Evolutionary conservation across 2,888 invertebrate species (phyloP), one percentile per base, ranked within the genome.

Genomic region (Emmelina monodactyla): DNA sequence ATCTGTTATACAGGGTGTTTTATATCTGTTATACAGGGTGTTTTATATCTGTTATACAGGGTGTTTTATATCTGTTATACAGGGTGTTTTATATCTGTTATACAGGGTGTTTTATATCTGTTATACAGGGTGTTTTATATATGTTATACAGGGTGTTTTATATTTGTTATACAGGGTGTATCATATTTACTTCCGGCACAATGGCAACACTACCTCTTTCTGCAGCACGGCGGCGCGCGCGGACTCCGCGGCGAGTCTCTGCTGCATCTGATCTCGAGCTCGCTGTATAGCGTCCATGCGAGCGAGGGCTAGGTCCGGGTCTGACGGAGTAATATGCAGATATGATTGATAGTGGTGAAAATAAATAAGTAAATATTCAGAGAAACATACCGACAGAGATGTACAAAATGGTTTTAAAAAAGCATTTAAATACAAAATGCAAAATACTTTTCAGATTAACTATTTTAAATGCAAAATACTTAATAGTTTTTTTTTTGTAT

Each of bases 201-300:
- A 19, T 5, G 9, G 19, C 19, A 19, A 19, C 9, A 19, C 2
- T 33, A 72, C 76, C 66, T 76, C 62, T 16, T 46, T 58, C 52
- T 71, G 62, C 12, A 42, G 47, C 30, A 67, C 56, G 0, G 45
- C 29, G 0, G 70, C 73, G 0, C 60, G 39, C 40, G 42, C 51
- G 0, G 76, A 73, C 1, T 62, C 70, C 1, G 47, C 54, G 16
- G 50, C 36, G 5, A 73, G 45, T 9, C 43, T 9, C 22, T 47
- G 44, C 30, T 75, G 76, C 33, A 75, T 76, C 16, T 22, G 35
- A 39, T 73, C 72, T 0, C 76, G 46, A 1, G 73, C 73, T 2
- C 58, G 55, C 44, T 68, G 68, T 2, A 73, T 42, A 1, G 68
- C 75, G 39, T 69, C 69, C 65, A 70, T 54, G 0, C 70, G 64